These are phyloP conservation scores for Amphilophus citrinellus DNA, from an alignment of 2,113 vertebrate species.

Conservation along the genomic window DNA sequence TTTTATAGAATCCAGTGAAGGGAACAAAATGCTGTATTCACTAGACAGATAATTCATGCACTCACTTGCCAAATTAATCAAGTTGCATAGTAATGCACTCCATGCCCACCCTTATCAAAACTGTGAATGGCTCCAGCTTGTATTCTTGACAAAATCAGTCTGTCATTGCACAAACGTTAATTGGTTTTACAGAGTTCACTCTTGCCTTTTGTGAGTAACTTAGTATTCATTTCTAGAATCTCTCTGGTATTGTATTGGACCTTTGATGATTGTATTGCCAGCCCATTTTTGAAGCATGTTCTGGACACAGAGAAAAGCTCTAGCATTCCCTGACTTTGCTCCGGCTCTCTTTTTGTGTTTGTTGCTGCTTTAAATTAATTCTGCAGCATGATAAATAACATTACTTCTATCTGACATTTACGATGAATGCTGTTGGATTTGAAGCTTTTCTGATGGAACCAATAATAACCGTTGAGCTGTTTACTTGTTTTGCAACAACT, in stretches of 20 bases:
- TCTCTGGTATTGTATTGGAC: conserved; percentile 26
- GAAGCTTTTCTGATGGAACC: conserved; percentile 66
- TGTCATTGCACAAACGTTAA: conserved; percentile 59
- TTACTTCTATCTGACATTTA: conserved; percentile 77
- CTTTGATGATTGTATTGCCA: conserved; percentile 52
- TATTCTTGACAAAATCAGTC: conserved; percentile 68
- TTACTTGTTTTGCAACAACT: conserved; percentile 61
- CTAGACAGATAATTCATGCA: conserved; percentile 57
- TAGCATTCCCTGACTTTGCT: conserved; percentile 18
- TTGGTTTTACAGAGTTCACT: conserved; percentile 67
- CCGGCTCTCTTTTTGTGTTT: conserved; percentile 39
- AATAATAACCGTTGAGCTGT: conserved; percentile 63
- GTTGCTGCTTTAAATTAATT: conserved; percentile 64
- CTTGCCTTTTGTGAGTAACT: conserved; percentile 68
- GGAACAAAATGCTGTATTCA: conserved; percentile 63
- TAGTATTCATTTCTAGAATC: conserved; percentile 59
- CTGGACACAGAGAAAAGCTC: conserved; percentile 22
- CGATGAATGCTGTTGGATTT: conserved; percentile 75
- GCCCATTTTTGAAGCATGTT: conserved; percentile 41
- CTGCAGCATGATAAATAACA: conserved; percentile 71
- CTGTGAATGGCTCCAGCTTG: conserved; percentile 75
- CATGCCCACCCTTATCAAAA: conserved; percentile 62
- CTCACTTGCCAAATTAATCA: conserved; percentile 75
- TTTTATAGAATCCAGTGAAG: conserved; percentile 56
- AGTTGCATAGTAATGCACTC: conserved; percentile 40